Evolutionary conservation across 2,888 invertebrate genomes (phyloP), one percentile per base, ranked within the genome.

Genomic region (Torymus auratus): DNA sequence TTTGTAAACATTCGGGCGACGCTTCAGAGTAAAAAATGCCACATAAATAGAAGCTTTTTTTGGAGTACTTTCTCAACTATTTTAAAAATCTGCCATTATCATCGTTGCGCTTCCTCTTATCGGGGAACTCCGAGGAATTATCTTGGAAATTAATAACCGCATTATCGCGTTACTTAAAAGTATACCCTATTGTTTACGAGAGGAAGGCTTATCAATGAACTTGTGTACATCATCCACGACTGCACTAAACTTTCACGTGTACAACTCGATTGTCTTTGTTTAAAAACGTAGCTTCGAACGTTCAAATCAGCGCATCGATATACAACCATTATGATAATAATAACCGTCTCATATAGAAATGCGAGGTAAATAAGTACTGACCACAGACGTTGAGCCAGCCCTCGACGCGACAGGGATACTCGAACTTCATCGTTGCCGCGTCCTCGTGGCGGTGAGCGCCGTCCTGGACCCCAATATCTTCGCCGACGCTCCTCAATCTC

Each of bases 341-440:
- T 10, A 41, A 20, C 20, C 20, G 41, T 7, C 41, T 5, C 41
- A 7, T 41, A 41, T 41, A 41, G 41, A 41, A 41, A 41, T 4
- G 7, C 7, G 5, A 15, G 17, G 17, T 2, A 2, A 60, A 56
- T 20, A 15, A 4, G 81, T 64, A 90, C 92, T 92, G 85, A 93
- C 93, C 93, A 87, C 92, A 92, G 85, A 93, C 92, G 86, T 93
- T 92, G 84, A 93, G 91, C 93, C 93, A 93, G 83, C 93, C 93
- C 88, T 93, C 93, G 65, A 93, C 92, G 75, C 93, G 91, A 85
- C 92, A 92, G 13, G 93, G 93, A 88, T 92, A 93, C 82, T 92
- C 91, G 87, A 92, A 52, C 88, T 88, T 91, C 90, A 91, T 91
- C 84, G 20, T 84, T 85, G 64, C 77, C 78, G 67, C 52, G 60